Evolutionary conservation across 2,113 vertebrate species (phyloP), one percentile per base, ranked within the genome.

Genomic region (Ancistrus triradiatus): DNA sequence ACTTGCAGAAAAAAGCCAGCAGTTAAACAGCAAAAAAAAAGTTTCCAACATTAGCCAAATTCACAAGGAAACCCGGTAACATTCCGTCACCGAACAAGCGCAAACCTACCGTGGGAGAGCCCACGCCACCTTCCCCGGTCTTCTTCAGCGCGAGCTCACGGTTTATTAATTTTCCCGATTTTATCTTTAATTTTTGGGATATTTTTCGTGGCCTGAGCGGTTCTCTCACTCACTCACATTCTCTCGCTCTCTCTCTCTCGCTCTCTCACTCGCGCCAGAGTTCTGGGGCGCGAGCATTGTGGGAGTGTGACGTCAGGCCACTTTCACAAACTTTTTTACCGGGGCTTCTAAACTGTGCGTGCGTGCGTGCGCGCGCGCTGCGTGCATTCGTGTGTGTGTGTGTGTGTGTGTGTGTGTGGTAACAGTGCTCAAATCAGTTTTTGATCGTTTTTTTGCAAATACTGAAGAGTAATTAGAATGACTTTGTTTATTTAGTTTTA

Each of bases 261-360:
- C n/a, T n/a, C n/a, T n/a, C 80, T 85, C 85, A 76, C 82, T 85
- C 88, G 72, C 73, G 80, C 81, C 80, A 68, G 74, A 87, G 84
- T 83, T 86, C 77, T 86, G 87, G 87, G 84, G 88, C 88, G 88
- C 85, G 79, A 84, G 88, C 85, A 88, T 89, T 88, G 85, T 89
- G 87, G 86, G 87, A 88, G 87, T 80, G 87, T 90, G 88, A 90
- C 88, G 88, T 90, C 87, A 90, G 71, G 76, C 62, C 85, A 88
- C 84, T 86, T 88, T 89, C 84, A 86, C 86, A 80, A 87, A 87
- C 80, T 87, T 86, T 88, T 86, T 84, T 81, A 77, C 79, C 48
- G 66, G 73, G 70, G 72, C 65, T 77, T 71, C 56, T 69, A 70
- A 77, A 76, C 68, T 71, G 43, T 31, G 38, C 17, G 19, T 48